These are phyloP conservation scores for Schizopygopsis pylzovi DNA, from an alignment of 2,797 vertebrate genomes.

Conservation along the genomic window DNA sequence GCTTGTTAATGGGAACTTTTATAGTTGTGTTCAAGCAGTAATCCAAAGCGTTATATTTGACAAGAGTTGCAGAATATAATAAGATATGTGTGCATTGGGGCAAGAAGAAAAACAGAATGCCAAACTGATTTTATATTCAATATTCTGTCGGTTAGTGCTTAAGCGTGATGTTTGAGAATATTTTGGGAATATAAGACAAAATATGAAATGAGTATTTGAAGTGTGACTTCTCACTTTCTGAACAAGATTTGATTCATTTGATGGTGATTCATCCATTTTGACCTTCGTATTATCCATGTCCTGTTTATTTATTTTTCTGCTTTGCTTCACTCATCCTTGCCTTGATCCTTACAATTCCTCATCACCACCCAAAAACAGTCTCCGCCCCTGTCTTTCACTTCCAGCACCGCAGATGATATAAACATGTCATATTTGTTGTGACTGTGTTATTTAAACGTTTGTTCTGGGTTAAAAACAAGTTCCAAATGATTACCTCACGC, in stretches of 20 bases:
- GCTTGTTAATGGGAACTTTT: conserved; percentile 9
- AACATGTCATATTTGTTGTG: not conserved
- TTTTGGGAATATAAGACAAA: not conserved
- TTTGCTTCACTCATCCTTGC: not conserved
- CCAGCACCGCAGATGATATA: not conserved
- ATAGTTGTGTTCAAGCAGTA: not conserved
- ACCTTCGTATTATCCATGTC: not conserved
- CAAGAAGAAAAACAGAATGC: not conserved
- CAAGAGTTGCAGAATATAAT: not conserved
- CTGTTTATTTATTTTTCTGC: not conserved
- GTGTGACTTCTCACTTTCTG: not conserved
- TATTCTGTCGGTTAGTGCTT: not conserved
- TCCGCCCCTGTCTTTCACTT: not conserved
- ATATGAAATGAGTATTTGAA: not conserved
- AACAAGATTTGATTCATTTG: not conserved
- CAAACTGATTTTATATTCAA: not conserved
- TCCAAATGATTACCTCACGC: not conserved
- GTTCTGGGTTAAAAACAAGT: not conserved
- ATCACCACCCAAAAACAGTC: not conserved
- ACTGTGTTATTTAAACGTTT: not conserved
- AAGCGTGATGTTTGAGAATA: not conserved
- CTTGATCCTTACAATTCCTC: not conserved
- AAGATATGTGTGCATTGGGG: not conserved
- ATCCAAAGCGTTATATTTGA: not conserved
- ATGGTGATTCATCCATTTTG: not conserved